Evolutionary conservation across 1,140 invertebrate genomes (phyloP), one percentile per base, ranked within the genome.

Genomic region (Sinonovacula constricta): DNA sequence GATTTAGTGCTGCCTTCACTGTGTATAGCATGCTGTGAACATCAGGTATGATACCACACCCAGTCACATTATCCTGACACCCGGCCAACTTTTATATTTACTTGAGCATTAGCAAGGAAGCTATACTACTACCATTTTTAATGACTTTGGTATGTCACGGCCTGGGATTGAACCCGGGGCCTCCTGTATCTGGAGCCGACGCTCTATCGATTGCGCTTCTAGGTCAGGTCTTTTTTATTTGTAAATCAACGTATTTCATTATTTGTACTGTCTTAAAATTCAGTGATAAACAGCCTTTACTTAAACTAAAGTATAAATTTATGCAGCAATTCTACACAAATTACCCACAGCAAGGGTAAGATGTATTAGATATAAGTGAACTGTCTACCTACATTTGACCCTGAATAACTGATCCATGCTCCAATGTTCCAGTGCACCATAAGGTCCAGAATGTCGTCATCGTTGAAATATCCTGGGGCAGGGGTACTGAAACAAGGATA

Each of bases 401-500:
- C 18, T 45, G 62, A 54, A 49, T 90, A 89, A 1, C 39, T 10
- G 30, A 86, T 85, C 87, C 88, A 89, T 12, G 36, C 65, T 31
- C 90, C 90, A 14, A 49, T 30, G 71, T 84, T 85, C 81, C 82
- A 84, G 30, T 86, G 82, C 1, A 88, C 60, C 86, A 91, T 90
- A 56, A 90, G 89, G 69, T 91, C 90, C 28, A 88, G 39, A 14
- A 74, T 53, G 36, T 85, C 78, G 78, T 91, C 90, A 75, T 86
- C 86, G 85, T 90, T 78, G 80, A 89, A 91, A 78, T 88, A 87
- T 5, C 90, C 90, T 56, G 88, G 88, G 22, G 88, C 87, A 60
- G 89, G 88, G 24, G 87, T 83, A 51, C 88, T 90, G 80, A n/a
- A 18, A 84, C 72, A 66, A 60, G 45, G 49, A 22, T 10, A 57